A percentile compares a stretch with the other conserved stretches of the same genome.
Conservation (phyloP, 2,888 invertebrate genomes). For the Digitonthophagus gazella region DNA sequence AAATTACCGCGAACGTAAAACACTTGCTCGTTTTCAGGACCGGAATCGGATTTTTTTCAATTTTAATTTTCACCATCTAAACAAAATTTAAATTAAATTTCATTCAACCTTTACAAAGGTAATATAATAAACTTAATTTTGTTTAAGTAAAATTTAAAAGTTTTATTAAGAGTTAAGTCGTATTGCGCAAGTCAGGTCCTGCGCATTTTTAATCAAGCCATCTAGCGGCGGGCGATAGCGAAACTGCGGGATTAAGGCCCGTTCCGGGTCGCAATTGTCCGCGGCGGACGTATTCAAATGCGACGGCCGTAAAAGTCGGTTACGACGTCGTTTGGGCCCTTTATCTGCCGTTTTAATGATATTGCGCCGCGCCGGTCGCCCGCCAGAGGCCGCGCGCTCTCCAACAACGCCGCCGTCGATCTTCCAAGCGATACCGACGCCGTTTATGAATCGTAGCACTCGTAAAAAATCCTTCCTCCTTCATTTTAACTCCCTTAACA, state of each 20-base stretch:
- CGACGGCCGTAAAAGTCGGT: slow-evolving; percentile 41
- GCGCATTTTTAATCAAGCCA: neutral
- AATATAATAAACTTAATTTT: no score
- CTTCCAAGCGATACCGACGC: neutral
- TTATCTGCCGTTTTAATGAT: slow-evolving; percentile 44
- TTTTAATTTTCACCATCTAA: neutral
- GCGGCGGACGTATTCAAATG: slow-evolving; percentile 41
- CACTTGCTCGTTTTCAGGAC: neutral
- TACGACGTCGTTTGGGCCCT: slow-evolving; percentile 41
- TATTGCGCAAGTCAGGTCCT: neutral
- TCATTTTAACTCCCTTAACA: neutral
- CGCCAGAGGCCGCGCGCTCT: neutral
- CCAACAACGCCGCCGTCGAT: neutral
- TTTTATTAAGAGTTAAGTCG: neutral
- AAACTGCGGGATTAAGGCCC: neutral
- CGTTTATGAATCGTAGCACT: neutral
- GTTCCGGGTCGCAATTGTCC: neutral
- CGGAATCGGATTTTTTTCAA: neutral
- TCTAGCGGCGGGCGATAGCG: neutral
- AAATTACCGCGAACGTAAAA: neutral
- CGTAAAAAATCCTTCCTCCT: neutral
- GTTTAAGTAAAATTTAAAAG: neutral
- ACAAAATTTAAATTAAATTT: no score
- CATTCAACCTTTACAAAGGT: no score
- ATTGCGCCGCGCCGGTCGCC: no score